A percentile compares a stretch with the other conserved stretches of the same genome.
These are phyloP conservation scores for Melierax canorus DNA, from an alignment of 2,113 vertebrate genomes.

Conservation along the genomic window DNA sequence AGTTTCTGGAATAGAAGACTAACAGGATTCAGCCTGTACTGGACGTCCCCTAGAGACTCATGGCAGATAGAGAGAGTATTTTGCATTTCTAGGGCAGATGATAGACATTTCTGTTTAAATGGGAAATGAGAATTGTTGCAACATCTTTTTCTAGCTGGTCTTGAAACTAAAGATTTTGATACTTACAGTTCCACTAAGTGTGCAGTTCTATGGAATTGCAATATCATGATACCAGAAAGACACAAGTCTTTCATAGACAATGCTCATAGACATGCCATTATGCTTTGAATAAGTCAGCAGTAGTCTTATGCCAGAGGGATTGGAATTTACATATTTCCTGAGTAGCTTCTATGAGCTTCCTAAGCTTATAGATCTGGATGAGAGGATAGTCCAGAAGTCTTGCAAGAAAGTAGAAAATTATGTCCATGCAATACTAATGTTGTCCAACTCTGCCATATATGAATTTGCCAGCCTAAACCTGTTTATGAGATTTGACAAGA, in stretches of 20 bases:
- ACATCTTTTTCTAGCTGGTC: background rate
- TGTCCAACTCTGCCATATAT: background rate
- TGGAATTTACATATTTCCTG: fast-evolving
- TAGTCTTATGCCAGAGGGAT: background rate
- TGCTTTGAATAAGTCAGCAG: background rate
- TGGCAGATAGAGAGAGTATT: background rate
- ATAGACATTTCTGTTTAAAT: background rate
- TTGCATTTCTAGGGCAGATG: background rate
- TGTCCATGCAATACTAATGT: background rate
- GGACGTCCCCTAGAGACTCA: background rate
- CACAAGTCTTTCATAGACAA: background rate
- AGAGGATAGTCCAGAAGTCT: background rate
- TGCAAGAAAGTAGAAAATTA: background rate
- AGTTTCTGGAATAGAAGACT: background rate
- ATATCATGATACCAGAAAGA: background rate
- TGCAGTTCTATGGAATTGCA: background rate
- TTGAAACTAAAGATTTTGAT: background rate
- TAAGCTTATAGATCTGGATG: background rate
- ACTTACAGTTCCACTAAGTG: background rate
- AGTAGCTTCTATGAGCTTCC: background rate
- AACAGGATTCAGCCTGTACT: background rate
- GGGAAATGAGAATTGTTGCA: background rate
- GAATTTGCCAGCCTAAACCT: background rate
- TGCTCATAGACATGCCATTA: background rate
- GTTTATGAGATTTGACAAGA: background rate